phyloP scores from a whole-genome alignment of 2,888 invertebrate species.

The Parochlus steinenii region DNA sequence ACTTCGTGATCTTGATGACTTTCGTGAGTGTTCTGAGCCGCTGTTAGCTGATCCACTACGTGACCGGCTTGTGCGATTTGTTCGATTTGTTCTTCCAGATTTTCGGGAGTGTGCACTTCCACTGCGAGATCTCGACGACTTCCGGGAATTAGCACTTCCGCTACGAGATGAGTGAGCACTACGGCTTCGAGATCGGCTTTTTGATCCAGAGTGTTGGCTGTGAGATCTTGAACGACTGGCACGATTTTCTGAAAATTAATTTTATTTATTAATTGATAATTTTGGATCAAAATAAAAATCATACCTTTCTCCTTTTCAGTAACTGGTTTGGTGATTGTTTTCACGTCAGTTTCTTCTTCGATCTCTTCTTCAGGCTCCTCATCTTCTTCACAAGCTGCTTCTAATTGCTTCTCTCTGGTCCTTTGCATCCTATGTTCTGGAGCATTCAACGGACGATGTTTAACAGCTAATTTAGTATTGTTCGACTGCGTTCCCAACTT shows the following conservation, averaged over 20 bases:
- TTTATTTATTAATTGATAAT: too few relatives aligned
- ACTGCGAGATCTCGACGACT: conserved; percentile 4
- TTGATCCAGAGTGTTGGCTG: not conserved
- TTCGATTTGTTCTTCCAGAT: not conserved
- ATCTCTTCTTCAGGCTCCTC: conserved; percentile 48
- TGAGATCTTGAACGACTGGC: not conserved
- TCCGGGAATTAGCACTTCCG: conserved; percentile 1
- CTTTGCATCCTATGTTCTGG: conserved; percentile 75
- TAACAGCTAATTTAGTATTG: conserved; percentile 54
- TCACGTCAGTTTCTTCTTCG: conserved; percentile 32
- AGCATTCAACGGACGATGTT: conserved; percentile 72
- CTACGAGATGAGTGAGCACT: conserved; percentile 15
- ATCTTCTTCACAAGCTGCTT: conserved; percentile 62
- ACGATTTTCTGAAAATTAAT: too few relatives aligned
- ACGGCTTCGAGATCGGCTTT: conserved; percentile 11
- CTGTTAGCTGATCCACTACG: conserved; percentile 17
- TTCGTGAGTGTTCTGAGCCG: conserved; percentile 19
- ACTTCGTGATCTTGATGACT: conserved; percentile 15
- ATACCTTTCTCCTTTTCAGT: conserved; percentile 1
- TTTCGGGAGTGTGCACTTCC: conserved; percentile 1
- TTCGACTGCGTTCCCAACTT: conserved; percentile 44
- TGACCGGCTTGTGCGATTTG: too few relatives aligned
- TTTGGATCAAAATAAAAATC: conserved; percentile 1
- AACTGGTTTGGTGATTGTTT: conserved; percentile 23
- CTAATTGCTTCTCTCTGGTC: conserved; percentile 71